Percentiles rank a stretch among this genome's conserved stretches.
Conservation (phyloP, 2,888 invertebrate species). For the Andrena bucephala region DNA sequence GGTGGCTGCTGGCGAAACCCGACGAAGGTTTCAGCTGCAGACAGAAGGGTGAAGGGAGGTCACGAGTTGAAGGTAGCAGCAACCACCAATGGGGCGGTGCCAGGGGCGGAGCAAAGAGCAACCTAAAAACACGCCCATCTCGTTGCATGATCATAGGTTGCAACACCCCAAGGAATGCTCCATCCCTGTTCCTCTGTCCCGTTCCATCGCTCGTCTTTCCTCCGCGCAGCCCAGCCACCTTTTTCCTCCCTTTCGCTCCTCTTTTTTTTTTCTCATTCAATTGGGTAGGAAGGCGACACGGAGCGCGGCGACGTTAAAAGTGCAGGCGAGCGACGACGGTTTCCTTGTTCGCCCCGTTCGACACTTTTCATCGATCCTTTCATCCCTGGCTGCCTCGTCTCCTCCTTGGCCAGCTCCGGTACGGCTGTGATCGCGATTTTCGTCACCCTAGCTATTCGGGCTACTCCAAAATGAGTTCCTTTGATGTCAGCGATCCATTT, state of each 20-base stretch:
- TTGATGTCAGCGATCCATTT: neutral
- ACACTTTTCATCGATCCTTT: constrained; percentile 74
- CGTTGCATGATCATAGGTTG: constrained; percentile 64
- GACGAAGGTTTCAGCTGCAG: constrained; percentile 70
- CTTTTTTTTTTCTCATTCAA: constrained; percentile 36
- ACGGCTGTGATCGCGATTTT: constrained; percentile 13
- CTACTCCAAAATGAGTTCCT: neutral
- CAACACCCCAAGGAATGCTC: constrained; percentile 72
- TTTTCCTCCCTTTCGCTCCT: constrained; percentile 32
- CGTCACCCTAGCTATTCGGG: neutral
- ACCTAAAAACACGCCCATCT: constrained; percentile 67
- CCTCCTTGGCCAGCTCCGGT: constrained; percentile 27
- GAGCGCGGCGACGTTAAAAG: constrained; percentile 73
- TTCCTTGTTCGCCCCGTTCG: constrained; percentile 69
- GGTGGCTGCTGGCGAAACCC: constrained; percentile 67
- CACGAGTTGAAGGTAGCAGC: constrained; percentile 64
- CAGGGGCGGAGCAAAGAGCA: constrained; percentile 71
- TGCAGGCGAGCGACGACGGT: constrained; percentile 71
- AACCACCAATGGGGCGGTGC: constrained; percentile 72
- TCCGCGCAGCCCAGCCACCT: constrained; percentile 35
- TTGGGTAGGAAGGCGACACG: constrained; percentile 60
- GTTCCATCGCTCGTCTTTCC: constrained; percentile 48
- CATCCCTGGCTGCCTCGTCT: constrained; percentile 20
- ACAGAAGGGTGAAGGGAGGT: constrained; percentile 71
- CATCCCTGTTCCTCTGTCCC: constrained; percentile 58